Conservation (phyloP, 2,113 vertebrate genomes). For the Egretta garzetta region DNA sequence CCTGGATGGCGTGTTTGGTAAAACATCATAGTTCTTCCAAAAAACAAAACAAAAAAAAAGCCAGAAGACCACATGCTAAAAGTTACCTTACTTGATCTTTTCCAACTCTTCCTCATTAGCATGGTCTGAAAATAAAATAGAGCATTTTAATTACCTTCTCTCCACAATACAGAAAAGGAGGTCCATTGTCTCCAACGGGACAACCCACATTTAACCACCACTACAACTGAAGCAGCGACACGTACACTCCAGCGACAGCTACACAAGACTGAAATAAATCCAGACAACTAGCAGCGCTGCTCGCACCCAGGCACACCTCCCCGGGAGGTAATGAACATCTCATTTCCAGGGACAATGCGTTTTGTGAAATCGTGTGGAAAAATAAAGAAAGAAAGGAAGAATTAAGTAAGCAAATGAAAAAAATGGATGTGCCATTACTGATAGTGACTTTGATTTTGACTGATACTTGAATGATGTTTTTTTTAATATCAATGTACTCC, state of each 20-base stretch:
- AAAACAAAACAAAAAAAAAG: background rate
- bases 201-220: conserved; percentile 19
- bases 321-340: background rate
- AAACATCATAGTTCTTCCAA: conserved; percentile 3
- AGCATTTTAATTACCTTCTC: conserved; percentile 87
- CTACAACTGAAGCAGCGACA: conserved; percentile 5
- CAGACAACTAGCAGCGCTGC: background rate
- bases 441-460: background rate
- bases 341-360: background rate
- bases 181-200: conserved; percentile 11
- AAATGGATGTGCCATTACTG: background rate
- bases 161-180: conserved; percentile 39
- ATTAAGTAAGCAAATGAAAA: background rate
- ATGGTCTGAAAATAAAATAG: conserved; percentile 98
- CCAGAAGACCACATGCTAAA: conserved; percentile 80
- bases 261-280: background rate
- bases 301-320: background rate
- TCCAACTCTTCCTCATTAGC: conserved; percentile 99
- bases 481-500: background rate
- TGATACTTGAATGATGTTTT: background rate
- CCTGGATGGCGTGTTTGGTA: background rate
- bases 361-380: background rate
- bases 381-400: background rate
- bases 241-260: background rate
- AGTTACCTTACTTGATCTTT: conserved; percentile 99